A percentile compares a stretch with the other conserved stretches of the same genome.
phyloP scores from a whole-genome alignment of 2,113 vertebrate genomes.

The Cichladusa arquata region DNA sequence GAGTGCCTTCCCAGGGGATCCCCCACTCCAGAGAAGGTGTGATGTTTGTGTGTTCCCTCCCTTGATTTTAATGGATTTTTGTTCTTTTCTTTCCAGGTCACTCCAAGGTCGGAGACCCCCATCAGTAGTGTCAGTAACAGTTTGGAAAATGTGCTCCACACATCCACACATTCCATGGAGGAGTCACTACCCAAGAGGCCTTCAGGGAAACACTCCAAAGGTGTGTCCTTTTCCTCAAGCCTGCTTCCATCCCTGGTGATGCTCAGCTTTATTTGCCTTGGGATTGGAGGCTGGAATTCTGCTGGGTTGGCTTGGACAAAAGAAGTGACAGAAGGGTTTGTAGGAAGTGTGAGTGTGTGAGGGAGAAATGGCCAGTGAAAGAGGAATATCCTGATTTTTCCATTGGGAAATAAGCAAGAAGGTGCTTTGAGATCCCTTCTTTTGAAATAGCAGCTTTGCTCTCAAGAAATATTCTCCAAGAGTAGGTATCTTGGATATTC shows the following conservation, averaged over 20 bases:
- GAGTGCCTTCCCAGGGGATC: background rate
- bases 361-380: background rate
- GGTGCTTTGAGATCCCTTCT: background rate
- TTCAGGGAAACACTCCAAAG: slow-evolving; percentile 81
- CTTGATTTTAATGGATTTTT: background rate
- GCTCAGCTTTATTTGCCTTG: background rate
- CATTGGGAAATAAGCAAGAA: background rate
- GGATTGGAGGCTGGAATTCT: background rate
- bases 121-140: slow-evolving; percentile 71
- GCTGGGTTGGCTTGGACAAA: background rate
- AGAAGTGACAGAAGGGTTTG: background rate
- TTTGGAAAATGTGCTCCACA: slow-evolving; percentile 78
- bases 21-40: background rate
- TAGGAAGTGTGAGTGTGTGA: background rate
- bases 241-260: background rate
- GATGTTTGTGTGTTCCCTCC: background rate
- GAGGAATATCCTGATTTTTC: background rate
- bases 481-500: background rate
- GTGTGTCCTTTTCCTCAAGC: slow-evolving; percentile 53
- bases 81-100: slow-evolving; percentile 52
- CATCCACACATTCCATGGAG: slow-evolving; percentile 79
- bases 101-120: slow-evolving; percentile 70
- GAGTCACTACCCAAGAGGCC: slow-evolving; percentile 79
- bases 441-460: background rate
- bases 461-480: background rate